Base-by-base conservation (phyloP, 2,797 vertebrate species). In the Sebastes miniatus region DNA sequence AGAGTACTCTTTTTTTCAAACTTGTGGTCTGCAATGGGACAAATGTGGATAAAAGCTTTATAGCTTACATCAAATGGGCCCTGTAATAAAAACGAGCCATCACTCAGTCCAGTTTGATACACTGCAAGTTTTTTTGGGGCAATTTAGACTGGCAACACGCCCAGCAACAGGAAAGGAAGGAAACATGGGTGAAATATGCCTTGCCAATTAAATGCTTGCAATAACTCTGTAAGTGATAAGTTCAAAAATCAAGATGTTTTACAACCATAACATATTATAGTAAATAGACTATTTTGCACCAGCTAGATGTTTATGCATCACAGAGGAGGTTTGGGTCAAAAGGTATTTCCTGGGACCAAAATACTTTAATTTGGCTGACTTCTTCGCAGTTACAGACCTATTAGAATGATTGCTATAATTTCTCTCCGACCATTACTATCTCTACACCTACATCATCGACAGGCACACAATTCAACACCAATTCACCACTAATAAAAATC, bases 401-500 rank as follows among this genome's bases (percentile, higher is more conserved):
- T 88, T 87, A 85, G 54, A 86, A 83, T 81, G 83, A 90, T 91
- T 88, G 83, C 83, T 82, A 50, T 89, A 87, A 85, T 88, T 80
- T 81, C 82, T 88, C 79, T 75, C 73, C 31, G 58, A 79, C 61
- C 77, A 77, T 79, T 80, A 79, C 83, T 63, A 88, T 88, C 77
- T 77, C 61, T 77, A 83, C 89, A 91, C 81, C 86, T 84, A 50
- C 89, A 85, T 72, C 85, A 89, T 80, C 79, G 92, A 91, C 91
- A 91, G 87, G 63, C 83, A 86, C 87, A 89, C 90, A 90, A 93
- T 87, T 93, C 88, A 93, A 80, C 89, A 90, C 85, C 84, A 88
- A 92, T 91, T 91, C 89, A 62, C 20, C 69, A 88, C 88, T 89
- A 89, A 92, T 90, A 93, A 90, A 93, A 91, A 93, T 89, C 81